phyloP scores from a whole-genome alignment of 2,797 vertebrate genomes.

The Xiphorhynchus erythropygius region DNA sequence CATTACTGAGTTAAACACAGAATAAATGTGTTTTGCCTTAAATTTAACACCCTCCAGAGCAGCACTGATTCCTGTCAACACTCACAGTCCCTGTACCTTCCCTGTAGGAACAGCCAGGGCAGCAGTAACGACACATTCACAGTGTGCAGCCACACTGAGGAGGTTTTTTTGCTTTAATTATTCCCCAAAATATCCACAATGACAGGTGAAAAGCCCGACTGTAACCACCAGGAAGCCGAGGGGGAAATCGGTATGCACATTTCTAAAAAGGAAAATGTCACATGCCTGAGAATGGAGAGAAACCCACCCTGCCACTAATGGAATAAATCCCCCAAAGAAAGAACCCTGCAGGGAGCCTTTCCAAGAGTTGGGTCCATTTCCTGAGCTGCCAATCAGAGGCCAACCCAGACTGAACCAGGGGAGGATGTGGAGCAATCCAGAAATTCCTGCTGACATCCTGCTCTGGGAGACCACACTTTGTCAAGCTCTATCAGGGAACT shows the following conservation, averaged over 20 bases:
- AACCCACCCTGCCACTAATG: background rate
- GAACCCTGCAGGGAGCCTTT: background rate
- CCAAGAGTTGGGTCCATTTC: slow-evolving; percentile 23
- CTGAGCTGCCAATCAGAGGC: slow-evolving; percentile 27
- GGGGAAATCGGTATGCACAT: background rate
- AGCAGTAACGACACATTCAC: background rate
- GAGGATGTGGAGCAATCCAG: background rate
- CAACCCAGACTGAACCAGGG: fast-evolving
- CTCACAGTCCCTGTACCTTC: background rate
- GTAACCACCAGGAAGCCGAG: background rate
- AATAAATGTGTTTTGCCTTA: background rate
- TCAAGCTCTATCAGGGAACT: background rate
- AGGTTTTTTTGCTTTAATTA: background rate
- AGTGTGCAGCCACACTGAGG: background rate
- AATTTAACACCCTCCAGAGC: background rate
- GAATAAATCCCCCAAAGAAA: background rate
- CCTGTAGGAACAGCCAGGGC: background rate
- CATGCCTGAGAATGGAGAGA: background rate
- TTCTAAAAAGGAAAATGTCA: background rate
- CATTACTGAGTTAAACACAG: background rate
- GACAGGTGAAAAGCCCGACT: background rate
- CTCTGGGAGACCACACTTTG: background rate
- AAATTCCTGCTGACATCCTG: background rate
- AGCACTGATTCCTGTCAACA: background rate
- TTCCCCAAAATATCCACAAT: background rate